Conservation (phyloP, 2,888 invertebrate genomes). For the Drosophila leonis region DNA sequence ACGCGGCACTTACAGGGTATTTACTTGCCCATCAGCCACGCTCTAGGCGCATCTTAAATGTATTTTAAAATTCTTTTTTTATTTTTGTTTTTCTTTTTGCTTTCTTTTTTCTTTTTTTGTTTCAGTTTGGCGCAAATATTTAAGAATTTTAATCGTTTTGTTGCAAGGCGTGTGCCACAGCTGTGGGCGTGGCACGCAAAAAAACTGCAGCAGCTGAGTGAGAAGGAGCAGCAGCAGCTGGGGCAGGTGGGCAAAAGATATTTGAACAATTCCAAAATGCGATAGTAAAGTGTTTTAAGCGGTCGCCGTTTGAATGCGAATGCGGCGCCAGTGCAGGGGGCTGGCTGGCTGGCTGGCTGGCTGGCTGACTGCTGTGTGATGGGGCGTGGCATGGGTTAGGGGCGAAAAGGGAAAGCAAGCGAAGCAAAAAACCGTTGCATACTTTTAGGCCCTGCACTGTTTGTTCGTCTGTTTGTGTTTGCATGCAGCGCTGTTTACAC, state of each 20-base stretch:
- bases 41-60: neutral
- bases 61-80: neutral
- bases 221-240: neutral
- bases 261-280: conserved; percentile 81
- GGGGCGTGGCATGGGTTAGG: conserved; percentile 4
- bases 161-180: conserved; percentile 40
- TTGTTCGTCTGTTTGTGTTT: conserved; percentile 38
- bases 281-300: conserved; percentile 82
- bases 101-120: conserved; percentile 20
- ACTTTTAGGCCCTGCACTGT: conserved; percentile 67
- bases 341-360: neutral
- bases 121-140: conserved; percentile 72
- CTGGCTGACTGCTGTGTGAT: neutral
- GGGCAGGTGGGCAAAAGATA: conserved; percentile 60
- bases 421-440: conserved; percentile 64
- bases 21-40: neutral
- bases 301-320: conserved; percentile 76
- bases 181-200: conserved; percentile 11
- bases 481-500: conserved; percentile 53
- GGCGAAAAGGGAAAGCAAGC: conserved; percentile 20
- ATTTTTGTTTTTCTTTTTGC: neutral
- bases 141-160: conserved; percentile 81
- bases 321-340: conserved; percentile 20
- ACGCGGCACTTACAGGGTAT: conserved; percentile 9
- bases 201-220: conserved; percentile 46